A percentile compares a stretch with the other conserved stretches of the same genome.
phyloP scores from a whole-genome alignment of 2,113 vertebrate species.

The Pedionomus torquatus region DNA sequence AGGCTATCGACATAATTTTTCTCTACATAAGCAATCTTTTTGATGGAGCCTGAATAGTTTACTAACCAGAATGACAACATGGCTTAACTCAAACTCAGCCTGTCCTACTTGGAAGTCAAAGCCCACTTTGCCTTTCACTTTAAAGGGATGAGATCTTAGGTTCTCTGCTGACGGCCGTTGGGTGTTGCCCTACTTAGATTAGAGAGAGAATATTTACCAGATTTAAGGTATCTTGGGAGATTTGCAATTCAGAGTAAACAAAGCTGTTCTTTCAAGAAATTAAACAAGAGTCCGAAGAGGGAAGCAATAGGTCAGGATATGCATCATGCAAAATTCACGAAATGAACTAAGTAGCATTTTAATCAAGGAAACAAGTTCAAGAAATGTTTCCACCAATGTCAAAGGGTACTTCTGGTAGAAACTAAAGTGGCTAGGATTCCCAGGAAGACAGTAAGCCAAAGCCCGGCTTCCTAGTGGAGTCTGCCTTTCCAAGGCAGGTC shows the following conservation, averaged over 20 bases:
- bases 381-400: background rate
- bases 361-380: background rate
- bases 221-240: slow-evolving; percentile 24
- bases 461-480: background rate
- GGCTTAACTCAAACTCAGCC: background rate
- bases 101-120: background rate
- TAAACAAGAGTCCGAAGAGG: background rate
- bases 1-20: background rate
- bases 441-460: background rate
- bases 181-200: slow-evolving; percentile 15
- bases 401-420: background rate
- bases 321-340: background rate
- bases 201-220: background rate
- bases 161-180: background rate
- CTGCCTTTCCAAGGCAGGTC: background rate
- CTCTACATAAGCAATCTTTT: background rate
- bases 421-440: background rate
- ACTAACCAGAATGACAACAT: background rate
- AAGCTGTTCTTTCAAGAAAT: background rate
- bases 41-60: background rate
- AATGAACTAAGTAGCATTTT: background rate
- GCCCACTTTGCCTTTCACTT: background rate
- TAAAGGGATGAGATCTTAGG: background rate
- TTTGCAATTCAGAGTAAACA: background rate
- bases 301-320: background rate